phyloP scores from a whole-genome alignment of 2,113 vertebrate genomes.

The Podocnemis expansa region DNA sequence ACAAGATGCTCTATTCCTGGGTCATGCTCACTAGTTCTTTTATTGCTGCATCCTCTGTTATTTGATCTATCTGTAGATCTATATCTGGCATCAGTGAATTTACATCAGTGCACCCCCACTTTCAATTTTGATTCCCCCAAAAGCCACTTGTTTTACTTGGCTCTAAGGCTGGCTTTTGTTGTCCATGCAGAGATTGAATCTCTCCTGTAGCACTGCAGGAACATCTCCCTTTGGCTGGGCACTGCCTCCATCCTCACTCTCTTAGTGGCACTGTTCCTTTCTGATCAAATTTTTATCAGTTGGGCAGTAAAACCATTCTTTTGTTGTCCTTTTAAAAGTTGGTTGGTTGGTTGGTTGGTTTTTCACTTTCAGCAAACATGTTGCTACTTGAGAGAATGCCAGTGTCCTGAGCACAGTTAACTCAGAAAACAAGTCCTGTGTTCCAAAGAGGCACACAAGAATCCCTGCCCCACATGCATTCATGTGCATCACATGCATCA shows the following conservation, averaged over 20 bases:
- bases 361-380: not conserved
- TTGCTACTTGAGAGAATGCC: not conserved
- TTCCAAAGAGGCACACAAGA: not conserved
- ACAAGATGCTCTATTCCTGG: not conserved
- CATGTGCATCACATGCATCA: not conserved
- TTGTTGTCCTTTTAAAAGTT: not conserved
- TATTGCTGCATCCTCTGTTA: not conserved
- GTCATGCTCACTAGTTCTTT: not conserved
- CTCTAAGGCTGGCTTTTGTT: not conserved
- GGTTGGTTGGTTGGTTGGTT: not conserved
- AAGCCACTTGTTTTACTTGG: not conserved
- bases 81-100: not conserved
- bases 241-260: not conserved
- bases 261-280: constrained; percentile 4
- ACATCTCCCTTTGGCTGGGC: not conserved
- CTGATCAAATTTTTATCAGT: not conserved
- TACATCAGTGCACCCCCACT: not conserved
- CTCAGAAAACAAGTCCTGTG: not conserved
- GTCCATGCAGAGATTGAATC: not conserved
- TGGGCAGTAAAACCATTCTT: not conserved
- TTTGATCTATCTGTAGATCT: not conserved
- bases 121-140: not conserved
- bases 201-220: not conserved
- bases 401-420: not conserved
- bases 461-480: not conserved